Conservation (phyloP, 2,888 invertebrate genomes). For the Eristalis tenax region DNA sequence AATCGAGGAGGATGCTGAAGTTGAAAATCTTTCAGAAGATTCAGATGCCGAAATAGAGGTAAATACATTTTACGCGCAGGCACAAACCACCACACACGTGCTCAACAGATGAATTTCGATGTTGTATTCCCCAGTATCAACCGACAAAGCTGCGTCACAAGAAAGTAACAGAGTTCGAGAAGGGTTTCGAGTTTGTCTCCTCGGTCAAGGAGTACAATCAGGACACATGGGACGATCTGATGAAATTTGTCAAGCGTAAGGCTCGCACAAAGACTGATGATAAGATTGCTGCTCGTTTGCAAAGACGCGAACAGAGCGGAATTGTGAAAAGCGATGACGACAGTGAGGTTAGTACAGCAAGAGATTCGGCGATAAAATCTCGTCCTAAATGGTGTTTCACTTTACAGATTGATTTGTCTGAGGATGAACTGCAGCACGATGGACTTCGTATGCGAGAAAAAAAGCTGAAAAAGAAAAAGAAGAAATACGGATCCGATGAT, state of each 20-base stretch:
- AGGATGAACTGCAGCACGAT: constrained; percentile 89
- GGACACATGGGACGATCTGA: constrained; percentile 90
- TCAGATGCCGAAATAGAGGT: constrained; percentile 92
- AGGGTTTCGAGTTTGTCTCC: constrained; percentile 90
- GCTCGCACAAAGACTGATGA: constrained; percentile 91
- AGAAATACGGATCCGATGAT: constrained; percentile 78
- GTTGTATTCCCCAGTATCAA: constrained; percentile 85
- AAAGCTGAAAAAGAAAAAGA: constrained; percentile 83
- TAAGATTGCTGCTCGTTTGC: constrained; percentile 86
- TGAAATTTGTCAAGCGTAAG: constrained; percentile 90
- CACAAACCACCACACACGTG: constrained; percentile 25
- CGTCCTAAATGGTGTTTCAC: background rate
- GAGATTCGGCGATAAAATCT: background rate
- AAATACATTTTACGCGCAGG: constrained; percentile 70
- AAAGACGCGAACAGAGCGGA: constrained; percentile 81
- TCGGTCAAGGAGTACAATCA: constrained; percentile 90
- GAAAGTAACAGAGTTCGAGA: constrained; percentile 88
- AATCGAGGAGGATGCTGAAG: constrained; percentile 91
- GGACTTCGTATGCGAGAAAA: constrained; percentile 86
- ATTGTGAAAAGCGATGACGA: constrained; percentile 83
- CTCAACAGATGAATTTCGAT: constrained; percentile 20
- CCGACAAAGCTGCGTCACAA: constrained; percentile 89
- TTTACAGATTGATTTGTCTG: constrained; percentile 85
- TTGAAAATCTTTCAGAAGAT: constrained; percentile 90
- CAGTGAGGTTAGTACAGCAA: constrained; percentile 77